A percentile compares a stretch with the other conserved stretches of the same genome.
phyloP scores from a whole-genome alignment of 2,113 vertebrate species.

The Cololabis saira region DNA sequence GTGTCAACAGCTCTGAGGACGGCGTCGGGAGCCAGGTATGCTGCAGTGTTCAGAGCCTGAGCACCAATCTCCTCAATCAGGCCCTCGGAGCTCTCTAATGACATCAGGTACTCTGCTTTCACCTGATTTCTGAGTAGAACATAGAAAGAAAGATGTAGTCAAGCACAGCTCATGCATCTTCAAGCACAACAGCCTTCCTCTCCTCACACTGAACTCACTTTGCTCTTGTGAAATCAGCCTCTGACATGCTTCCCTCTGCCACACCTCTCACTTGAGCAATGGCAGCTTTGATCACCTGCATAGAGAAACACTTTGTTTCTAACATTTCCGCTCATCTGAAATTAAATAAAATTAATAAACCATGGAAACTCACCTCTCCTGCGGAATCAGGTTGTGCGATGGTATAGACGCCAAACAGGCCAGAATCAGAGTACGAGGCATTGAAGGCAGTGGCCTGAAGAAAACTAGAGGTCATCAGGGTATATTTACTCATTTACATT shows the following conservation, averaged over 20 bases:
- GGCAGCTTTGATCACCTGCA: slow-evolving; percentile 90
- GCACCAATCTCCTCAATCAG: slow-evolving; percentile 90
- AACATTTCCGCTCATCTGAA: background rate
- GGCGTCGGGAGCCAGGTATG: slow-evolving; percentile 77
- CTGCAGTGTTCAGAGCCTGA: slow-evolving; percentile 82
- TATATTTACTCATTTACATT: background rate
- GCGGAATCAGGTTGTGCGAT: slow-evolving; percentile 85
- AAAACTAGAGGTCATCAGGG: slow-evolving; percentile 6
- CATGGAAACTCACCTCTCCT: slow-evolving; percentile 82
- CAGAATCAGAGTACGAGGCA: slow-evolving; percentile 90
- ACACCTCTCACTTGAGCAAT: slow-evolving; percentile 84
- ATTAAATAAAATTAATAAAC: background rate
- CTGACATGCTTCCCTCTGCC: slow-evolving; percentile 85
- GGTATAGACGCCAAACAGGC: slow-evolving; percentile 92
- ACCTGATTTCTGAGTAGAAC: slow-evolving; percentile 83
- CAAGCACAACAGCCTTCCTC: background rate
- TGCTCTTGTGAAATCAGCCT: slow-evolving; percentile 82
- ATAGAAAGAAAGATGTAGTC: background rate
- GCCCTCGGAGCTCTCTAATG: slow-evolving; percentile 83
- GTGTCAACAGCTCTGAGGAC: slow-evolving; percentile 85
- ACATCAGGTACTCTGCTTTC: slow-evolving; percentile 89
- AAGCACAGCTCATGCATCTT: background rate
- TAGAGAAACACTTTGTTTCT: slow-evolving; percentile 6
- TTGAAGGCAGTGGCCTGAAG: slow-evolving; percentile 90
- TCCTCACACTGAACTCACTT: slow-evolving; percentile 84